Conservation (phyloP, 2,888 invertebrate genomes). For the Platycheirus rosarum region DNA sequence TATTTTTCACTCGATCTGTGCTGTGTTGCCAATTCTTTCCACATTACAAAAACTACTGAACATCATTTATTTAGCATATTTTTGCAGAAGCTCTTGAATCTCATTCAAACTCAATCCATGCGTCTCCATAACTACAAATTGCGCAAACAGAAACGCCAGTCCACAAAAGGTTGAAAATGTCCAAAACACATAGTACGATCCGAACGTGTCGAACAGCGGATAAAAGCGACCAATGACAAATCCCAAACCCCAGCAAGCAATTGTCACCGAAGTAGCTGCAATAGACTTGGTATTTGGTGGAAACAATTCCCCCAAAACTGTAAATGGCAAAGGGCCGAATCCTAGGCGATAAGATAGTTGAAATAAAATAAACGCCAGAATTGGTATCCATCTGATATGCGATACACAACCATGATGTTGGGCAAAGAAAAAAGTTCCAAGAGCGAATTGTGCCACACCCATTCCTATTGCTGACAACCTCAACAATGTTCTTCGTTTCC, state of each 20-base stretch:
- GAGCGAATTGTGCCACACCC: conserved; percentile 85
- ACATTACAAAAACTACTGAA: too few species aligned
- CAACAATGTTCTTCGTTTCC: conserved; percentile 89
- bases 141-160: conserved; percentile 87
- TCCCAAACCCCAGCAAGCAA: conserved; percentile 89
- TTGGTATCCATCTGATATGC: conserved; percentile 87
- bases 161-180: conserved; percentile 86
- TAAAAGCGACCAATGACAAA: conserved; percentile 90
- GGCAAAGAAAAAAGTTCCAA: conserved; percentile 86
- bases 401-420: conserved; percentile 81
- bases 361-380: conserved; percentile 88
- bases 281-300: conserved; percentile 89
- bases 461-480: conserved; percentile 88
- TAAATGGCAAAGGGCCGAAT: conserved; percentile 91
- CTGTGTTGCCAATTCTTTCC: too few species aligned
- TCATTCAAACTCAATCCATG: conserved; percentile 93
- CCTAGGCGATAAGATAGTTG: conserved; percentile 89
- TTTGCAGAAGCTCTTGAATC: conserved; percentile 88
- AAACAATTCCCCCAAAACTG: conserved; percentile 91
- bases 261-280: conserved; percentile 89
- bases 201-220: conserved; percentile 85
- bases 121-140: conserved; percentile 92
- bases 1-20: too few species aligned
- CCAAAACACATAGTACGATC: conserved; percentile 88
- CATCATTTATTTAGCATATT: too few species aligned